These are phyloP conservation scores for Myripristis jacobus DNA, from an alignment of 2,797 vertebrate species.

Conservation along the genomic window DNA sequence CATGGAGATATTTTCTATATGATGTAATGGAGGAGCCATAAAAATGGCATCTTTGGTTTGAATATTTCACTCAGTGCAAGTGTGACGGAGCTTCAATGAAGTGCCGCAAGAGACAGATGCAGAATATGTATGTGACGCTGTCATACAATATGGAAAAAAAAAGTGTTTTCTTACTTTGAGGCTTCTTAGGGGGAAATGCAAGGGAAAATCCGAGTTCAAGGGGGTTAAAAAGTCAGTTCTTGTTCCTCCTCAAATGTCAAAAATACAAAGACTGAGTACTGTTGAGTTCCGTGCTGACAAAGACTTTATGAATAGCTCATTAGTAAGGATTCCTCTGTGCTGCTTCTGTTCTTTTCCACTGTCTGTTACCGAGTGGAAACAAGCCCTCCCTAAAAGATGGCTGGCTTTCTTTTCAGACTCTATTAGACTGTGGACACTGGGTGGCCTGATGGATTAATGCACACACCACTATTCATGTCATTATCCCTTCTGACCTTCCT, in stretches of 20 bases:
- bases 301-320: conserved; percentile 54
- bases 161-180: too few relatives aligned
- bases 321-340: conserved; percentile 41
- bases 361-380: conserved; percentile 51
- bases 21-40: neutral
- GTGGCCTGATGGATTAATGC: conserved; percentile 58
- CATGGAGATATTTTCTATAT: too few relatives aligned
- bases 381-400: conserved; percentile 37
- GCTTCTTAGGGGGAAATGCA: too few relatives aligned
- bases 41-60: too few relatives aligned
- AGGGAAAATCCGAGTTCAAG: neutral
- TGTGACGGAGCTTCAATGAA: too few relatives aligned
- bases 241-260: neutral
- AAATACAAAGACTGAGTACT: conserved; percentile 3
- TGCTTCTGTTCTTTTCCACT: conserved; percentile 47
- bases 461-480: conserved; percentile 36
- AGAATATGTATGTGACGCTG: too few relatives aligned
- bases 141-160: too few relatives aligned
- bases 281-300: conserved; percentile 1
- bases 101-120: too few relatives aligned
- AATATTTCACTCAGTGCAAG: too few relatives aligned
- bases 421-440: conserved; percentile 51
- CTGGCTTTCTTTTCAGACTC: conserved; percentile 44
- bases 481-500: conserved; percentile 35
- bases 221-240: too few relatives aligned